Percentiles rank a stretch among this genome's conserved stretches.
phyloP scores from a whole-genome alignment of 2,113 vertebrate genomes.

The Balaeniceps rex region DNA sequence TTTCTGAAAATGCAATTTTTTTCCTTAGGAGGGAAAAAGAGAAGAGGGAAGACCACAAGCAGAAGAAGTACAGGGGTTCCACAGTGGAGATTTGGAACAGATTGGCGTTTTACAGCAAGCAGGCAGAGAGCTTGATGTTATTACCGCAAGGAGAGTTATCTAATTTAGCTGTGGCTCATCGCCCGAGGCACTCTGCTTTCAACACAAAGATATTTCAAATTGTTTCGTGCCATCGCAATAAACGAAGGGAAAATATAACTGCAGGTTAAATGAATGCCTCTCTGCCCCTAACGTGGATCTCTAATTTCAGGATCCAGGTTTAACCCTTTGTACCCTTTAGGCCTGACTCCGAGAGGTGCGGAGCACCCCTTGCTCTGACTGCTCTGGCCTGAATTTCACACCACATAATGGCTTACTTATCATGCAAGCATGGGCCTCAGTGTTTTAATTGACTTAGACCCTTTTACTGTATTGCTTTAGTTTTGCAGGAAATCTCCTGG shows the following conservation, averaged over 20 bases:
- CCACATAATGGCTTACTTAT: too few relatives aligned
- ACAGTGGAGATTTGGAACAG: not conserved
- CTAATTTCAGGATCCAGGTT: not conserved
- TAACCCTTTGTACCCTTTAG: not conserved
- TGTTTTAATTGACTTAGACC: not conserved
- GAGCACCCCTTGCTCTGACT: not conserved
- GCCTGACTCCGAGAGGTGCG: not conserved
- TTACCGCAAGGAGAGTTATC: not conserved
- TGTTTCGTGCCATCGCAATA: not conserved
- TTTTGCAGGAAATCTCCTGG: not conserved
- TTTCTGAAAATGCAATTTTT: not conserved
- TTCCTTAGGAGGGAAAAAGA: not conserved
- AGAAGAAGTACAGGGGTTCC: not conserved
- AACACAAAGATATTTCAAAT: not conserved
- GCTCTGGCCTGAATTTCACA: not conserved
- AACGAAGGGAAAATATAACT: not conserved
- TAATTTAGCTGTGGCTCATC: not conserved
- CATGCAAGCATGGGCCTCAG: fast-evolving
- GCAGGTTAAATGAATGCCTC: not conserved
- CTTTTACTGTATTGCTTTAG: not conserved
- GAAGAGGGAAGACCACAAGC: not conserved
- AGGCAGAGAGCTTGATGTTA: not conserved
- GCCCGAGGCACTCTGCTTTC: not conserved
- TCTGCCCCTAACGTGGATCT: not conserved
- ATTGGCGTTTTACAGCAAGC: fast-evolving